phyloP scores from a whole-genome alignment of 2,797 vertebrate genomes.

The Cuculus canorus region DNA sequence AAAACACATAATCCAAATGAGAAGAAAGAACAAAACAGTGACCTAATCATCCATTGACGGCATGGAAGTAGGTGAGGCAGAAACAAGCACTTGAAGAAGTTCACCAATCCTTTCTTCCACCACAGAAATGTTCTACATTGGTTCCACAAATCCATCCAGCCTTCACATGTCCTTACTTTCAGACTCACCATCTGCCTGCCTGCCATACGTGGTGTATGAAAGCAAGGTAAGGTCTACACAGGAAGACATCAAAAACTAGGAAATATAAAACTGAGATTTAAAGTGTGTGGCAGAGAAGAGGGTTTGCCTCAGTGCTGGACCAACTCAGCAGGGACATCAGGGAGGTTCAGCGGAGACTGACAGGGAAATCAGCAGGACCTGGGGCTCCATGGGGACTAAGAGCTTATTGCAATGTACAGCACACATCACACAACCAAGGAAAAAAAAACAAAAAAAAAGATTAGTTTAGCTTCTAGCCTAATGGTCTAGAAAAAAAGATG shows the following conservation, averaged over 20 bases:
- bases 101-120: background rate
- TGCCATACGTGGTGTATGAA: background rate
- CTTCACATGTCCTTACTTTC: background rate
- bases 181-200: background rate
- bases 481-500: background rate
- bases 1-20: background rate
- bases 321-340: background rate
- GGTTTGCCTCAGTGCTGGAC: background rate
- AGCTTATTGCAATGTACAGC: background rate
- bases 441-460: rapidly evolving
- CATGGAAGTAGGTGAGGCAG: background rate
- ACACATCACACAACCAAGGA: background rate
- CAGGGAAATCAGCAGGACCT: background rate
- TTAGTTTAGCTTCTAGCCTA: background rate
- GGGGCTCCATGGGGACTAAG: rapidly evolving
- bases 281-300: background rate
- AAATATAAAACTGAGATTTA: background rate
- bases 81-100: background rate
- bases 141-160: background rate
- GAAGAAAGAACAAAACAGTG: background rate
- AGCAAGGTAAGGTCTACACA: background rate
- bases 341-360: background rate
- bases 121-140: background rate
- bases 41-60: background rate
- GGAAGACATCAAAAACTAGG: background rate